Evolutionary conservation across 2,113 vertebrate genomes (phyloP), one percentile per base, ranked within the genome.

Genomic region (Chitala chitala): DNA sequence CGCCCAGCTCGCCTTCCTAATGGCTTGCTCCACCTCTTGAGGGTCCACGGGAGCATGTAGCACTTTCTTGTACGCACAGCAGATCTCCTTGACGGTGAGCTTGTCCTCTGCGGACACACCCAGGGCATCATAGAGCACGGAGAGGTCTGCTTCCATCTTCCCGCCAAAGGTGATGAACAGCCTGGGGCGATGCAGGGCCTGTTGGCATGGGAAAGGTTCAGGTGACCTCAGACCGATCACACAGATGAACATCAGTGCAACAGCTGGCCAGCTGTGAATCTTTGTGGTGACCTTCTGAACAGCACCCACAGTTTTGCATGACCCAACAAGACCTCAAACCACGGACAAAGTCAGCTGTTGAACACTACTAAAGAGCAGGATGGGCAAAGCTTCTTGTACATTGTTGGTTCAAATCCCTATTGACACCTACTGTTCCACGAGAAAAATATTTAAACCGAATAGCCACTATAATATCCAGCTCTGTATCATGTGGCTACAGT

Each of bases 61-160:
- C 33, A 91, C 77, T 48, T 83, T 87, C 51, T 61, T n/a, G 75
- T 86, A 89, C 24, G 91, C 79, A 2, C 73, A 54, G 68, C 81
- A 73, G 31, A 86, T 74, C 12, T 86, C 80, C n/a, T 84, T 81
- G 4, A 77, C 9, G 42, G 87, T 84, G 24, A 91, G 75, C 63
- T 80, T 76, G 2, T 69, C 78, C n/a, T 84, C 85, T 3, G 72
- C 58, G 9, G 73, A 69, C 65, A 83, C 26, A 26, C 86, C 86
- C 61, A 90, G 72, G 22, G 70, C 72, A 42, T 79, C 83, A 80
- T 36, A 89, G 40, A 77, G 76, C 40, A 71, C 70, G 75, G 33
- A 81, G 0, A 76, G 76, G 42, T 76, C 81, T 85, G 85, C 72
- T 51, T 42, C 5, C 46, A 20, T 4, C 1, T 31, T 24, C 36